phyloP scores from a whole-genome alignment of 2,113 vertebrate genomes.

The Alces alces region DNA sequence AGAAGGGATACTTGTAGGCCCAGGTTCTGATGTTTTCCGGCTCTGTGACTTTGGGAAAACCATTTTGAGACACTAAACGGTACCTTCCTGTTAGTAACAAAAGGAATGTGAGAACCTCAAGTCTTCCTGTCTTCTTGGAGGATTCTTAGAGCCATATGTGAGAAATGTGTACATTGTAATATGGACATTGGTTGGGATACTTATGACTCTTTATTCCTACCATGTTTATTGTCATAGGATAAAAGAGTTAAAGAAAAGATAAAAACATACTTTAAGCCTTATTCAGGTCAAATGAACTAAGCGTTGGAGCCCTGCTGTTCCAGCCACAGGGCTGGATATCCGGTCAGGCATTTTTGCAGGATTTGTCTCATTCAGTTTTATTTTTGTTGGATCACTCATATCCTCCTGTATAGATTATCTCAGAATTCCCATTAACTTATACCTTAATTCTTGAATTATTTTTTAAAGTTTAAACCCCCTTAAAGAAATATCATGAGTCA shows the following conservation, averaged over 20 bases:
- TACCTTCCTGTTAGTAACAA: neutral
- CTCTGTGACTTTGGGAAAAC: neutral
- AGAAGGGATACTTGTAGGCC: neutral
- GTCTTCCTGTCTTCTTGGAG: neutral
- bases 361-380: neutral
- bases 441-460: constrained; percentile 4
- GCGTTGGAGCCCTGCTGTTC: neutral
- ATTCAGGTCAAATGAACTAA: neutral
- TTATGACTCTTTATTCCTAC: neutral
- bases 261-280: neutral
- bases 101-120: neutral
- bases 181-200: neutral
- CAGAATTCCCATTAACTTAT: neutral
- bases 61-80: neutral
- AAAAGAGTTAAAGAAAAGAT: neutral
- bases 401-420: neutral
- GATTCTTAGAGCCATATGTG: neutral
- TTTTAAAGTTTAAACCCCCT: neutral
- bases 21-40: neutral
- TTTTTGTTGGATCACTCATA: neutral
- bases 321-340: too few relatives aligned
- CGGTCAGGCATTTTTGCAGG: neutral
- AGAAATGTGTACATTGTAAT: neutral
- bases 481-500: neutral
- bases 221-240: neutral